Base-by-base conservation (phyloP, 2,888 invertebrate genomes). In the Flexamia atlantica region DNA sequence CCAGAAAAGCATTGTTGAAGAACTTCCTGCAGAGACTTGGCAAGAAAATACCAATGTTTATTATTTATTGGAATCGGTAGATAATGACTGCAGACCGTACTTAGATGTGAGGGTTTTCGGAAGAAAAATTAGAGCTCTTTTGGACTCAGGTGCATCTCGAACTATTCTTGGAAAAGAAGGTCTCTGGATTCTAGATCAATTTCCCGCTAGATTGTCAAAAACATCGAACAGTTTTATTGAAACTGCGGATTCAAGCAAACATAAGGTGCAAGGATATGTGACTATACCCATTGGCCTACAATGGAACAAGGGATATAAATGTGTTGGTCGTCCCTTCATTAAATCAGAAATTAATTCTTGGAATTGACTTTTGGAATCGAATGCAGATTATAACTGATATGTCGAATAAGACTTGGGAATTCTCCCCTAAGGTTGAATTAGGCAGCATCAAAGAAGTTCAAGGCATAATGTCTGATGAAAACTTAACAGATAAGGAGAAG, bases 111-210 rank as follows among this genome's bases (percentile, higher is more conserved):
- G 70, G 36, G 32, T 70, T 32, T 70, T 30, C 23, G 70, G 70
- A 30, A 30, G 32, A n/a, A 32, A 36, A 36, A 70, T 70, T 36
- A 30, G 32, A 70, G 70, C 70, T 10, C n/a, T 70, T 2, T n/a
- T 70, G 32, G 70, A 70, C n/a, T 70, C 70, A 20, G 70, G 70
- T 7, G 70, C 70, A n/a, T 70, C 70, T 36, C 32, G 23, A 14
- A 32, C 70, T 10, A 17, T 70, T 14, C n/a, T 17, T 70, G 70
- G 70, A 36, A 10, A 36, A 32, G 36, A 70, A 30, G 70, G 70
- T 5, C 20, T 70, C 2, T 36, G 36, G 70, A 25, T 70, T 9
- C 36, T 70, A n/a, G 17, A 36, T 9, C 5, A 70, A 12, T 20
- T 70, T 70, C 70, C 70, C 32, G 70, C 32, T 9, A 70, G 20